Evolutionary conservation across 1,140 invertebrate genomes (phyloP).

Genomic region (Hylaeus anthracinus): DNA sequence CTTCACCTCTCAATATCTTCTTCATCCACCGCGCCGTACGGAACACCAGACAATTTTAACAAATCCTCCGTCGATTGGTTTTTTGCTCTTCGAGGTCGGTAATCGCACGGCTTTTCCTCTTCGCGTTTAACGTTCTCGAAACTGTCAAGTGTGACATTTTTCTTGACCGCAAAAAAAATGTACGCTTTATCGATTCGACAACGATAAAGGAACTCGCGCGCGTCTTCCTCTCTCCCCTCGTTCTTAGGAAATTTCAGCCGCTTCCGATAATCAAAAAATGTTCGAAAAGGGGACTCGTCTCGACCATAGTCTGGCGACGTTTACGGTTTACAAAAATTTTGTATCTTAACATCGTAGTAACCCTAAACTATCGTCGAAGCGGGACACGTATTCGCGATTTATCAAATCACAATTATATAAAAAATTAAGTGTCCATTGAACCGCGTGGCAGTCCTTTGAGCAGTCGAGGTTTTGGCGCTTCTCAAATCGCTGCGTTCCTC

Average conservation of each 20-base stretch:
- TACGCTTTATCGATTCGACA: conserved; percentile 33
- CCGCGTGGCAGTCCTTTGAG: conserved; percentile 24
- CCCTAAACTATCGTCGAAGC: conserved; percentile 17
- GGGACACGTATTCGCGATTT: conserved; percentile 19
- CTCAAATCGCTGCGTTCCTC: conserved; percentile 6
- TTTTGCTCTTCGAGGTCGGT: neutral
- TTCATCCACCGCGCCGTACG: neutral
- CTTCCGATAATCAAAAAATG: conserved; percentile 17
- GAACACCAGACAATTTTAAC: neutral
- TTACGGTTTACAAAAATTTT: conserved; percentile 36
- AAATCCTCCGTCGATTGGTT: neutral
- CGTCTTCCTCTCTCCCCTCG: no score
- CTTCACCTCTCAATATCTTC: conserved; percentile 20
- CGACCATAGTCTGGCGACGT: neutral
- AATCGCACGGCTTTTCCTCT: neutral
- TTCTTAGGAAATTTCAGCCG: neutral
- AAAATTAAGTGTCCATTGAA: conserved; percentile 40
- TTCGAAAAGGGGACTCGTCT: neutral
- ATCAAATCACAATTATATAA: conserved; percentile 50
- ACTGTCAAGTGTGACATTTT: conserved; percentile 56
- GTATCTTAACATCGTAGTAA: conserved; percentile 15
- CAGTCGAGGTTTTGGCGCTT: conserved; percentile 47
- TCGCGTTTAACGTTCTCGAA: neutral
- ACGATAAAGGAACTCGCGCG: neutral
- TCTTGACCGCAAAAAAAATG: conserved; percentile 64